phyloP scores from a whole-genome alignment of 2,113 vertebrate species.

The Ptilorrhoa leucosticta region DNA sequence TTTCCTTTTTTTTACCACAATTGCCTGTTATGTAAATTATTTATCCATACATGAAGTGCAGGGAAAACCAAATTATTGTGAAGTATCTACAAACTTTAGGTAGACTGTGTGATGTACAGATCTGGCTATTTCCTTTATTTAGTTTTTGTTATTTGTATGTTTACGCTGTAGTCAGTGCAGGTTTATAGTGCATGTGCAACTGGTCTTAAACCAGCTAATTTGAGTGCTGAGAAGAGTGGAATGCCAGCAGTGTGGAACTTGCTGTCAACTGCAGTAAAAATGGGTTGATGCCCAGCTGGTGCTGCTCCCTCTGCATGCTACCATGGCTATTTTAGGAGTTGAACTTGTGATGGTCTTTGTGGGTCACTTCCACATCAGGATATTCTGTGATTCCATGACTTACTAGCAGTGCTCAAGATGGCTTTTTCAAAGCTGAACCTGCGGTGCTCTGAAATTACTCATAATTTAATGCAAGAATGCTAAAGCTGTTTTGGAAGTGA shows the following conservation, averaged over 20 bases:
- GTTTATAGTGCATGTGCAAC: rapidly evolving
- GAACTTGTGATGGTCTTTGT: neutral
- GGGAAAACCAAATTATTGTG: neutral
- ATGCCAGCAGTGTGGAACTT: neutral
- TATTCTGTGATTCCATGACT: neutral
- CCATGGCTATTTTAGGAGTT: neutral
- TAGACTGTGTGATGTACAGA: neutral
- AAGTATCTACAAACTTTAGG: neutral
- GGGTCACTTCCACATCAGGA: neutral
- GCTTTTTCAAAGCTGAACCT: neutral
- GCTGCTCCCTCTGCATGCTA: neutral
- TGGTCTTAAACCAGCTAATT: neutral
- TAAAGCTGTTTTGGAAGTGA: neutral
- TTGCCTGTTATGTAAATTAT: neutral
- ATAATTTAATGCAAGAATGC: neutral
- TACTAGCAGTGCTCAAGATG: neutral
- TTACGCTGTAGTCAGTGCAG: neutral
- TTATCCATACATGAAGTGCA: neutral
- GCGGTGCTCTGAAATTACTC: neutral
- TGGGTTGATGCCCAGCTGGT: neutral
- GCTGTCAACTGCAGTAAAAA: neutral
- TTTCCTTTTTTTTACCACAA: neutral
- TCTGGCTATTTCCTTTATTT: neutral
- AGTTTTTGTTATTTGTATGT: neutral
- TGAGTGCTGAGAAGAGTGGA: neutral